A percentile compares a stretch with the other conserved stretches of the same genome.
phyloP scores from a whole-genome alignment of 2,888 invertebrate species.

The Nowickia ferox region DNA sequence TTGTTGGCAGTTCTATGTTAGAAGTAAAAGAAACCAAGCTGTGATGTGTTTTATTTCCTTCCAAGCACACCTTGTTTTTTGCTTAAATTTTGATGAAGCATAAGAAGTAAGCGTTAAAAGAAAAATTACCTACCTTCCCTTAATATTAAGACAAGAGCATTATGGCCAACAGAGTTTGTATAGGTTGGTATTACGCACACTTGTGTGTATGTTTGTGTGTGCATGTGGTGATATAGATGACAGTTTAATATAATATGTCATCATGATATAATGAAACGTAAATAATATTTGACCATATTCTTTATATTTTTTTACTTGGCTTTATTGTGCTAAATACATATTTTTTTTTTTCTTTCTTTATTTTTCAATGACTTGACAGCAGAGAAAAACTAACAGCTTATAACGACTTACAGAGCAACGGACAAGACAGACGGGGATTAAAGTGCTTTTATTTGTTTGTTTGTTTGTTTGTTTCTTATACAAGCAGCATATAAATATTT shows the following conservation, averaged over 20 bases:
- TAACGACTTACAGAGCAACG: conserved; percentile 24
- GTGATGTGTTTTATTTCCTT: background rate
- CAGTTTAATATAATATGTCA: conserved; percentile 59
- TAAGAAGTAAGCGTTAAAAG: background rate
- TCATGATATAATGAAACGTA: conserved; percentile 58
- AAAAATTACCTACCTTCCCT: conserved; percentile 5
- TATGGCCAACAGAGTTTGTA: background rate
- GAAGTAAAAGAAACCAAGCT: conserved; percentile 17
- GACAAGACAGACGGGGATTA: conserved; percentile 17
- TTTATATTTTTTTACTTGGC: conserved; percentile 25
- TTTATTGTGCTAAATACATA: conserved; percentile 29
- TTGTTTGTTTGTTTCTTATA: conserved; percentile 15
- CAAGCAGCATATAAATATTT: conserved; percentile 53
- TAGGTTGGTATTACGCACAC: background rate
- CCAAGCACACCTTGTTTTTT: background rate
- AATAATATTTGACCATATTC: conserved; percentile 62
- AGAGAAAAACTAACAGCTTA: conserved; percentile 46
- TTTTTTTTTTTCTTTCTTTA: background rate
- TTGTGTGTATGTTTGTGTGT: background rate
- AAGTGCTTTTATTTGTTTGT: conserved; percentile 39
- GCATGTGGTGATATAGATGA: conserved; percentile 35
- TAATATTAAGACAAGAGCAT: conserved; percentile 13
- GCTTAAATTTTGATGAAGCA: conserved; percentile 3
- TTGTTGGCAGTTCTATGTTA: background rate
- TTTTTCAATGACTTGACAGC: conserved; percentile 16